Evolutionary conservation across 2,113 vertebrate species (phyloP).

Genomic region (Triplophysa rosa): DNA sequence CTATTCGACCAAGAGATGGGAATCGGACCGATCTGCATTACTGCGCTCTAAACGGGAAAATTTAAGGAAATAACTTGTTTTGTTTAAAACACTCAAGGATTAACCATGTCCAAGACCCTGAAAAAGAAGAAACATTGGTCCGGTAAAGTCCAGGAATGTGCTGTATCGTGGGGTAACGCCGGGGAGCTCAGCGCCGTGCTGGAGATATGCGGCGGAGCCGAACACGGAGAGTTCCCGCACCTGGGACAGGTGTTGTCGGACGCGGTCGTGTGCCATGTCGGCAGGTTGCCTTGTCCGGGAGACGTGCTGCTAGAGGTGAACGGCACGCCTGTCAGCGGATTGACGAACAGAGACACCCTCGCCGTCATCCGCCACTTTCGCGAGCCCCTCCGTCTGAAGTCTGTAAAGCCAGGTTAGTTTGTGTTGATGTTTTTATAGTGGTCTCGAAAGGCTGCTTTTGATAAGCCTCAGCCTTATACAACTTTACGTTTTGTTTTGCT

Average conservation of each 20-base stretch:
- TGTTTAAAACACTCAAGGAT: constrained; percentile 10
- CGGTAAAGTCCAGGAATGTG: constrained; percentile 89
- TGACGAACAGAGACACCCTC: constrained; percentile 90
- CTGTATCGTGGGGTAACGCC: constrained; percentile 80
- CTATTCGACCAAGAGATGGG: constrained; percentile 15
- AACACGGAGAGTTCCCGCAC: constrained; percentile 90
- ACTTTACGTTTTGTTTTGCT: background rate
- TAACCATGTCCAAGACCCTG: constrained; percentile 90
- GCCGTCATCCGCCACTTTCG: constrained; percentile 93
- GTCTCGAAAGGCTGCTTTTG: too few relatives aligned
- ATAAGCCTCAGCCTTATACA: background rate
- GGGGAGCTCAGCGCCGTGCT: constrained; percentile 73
- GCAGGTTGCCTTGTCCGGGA: constrained; percentile 79
- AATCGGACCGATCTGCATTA: constrained; percentile 2
- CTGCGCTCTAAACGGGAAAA: background rate
- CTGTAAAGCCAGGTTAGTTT: constrained; percentile 86
- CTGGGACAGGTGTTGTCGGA: constrained; percentile 80
- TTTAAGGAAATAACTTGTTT: constrained; percentile 6
- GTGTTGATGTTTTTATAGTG: background rate
- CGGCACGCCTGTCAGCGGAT: constrained; percentile 93
- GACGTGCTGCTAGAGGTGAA: constrained; percentile 96
- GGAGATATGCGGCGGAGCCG: constrained; percentile 87
- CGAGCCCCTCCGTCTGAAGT: constrained; percentile 90
- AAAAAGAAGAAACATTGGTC: constrained; percentile 96
- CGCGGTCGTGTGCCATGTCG: constrained; percentile 78